Conservation (phyloP, 2,797 vertebrate species). For the Champsocephalus gunnari region DNA sequence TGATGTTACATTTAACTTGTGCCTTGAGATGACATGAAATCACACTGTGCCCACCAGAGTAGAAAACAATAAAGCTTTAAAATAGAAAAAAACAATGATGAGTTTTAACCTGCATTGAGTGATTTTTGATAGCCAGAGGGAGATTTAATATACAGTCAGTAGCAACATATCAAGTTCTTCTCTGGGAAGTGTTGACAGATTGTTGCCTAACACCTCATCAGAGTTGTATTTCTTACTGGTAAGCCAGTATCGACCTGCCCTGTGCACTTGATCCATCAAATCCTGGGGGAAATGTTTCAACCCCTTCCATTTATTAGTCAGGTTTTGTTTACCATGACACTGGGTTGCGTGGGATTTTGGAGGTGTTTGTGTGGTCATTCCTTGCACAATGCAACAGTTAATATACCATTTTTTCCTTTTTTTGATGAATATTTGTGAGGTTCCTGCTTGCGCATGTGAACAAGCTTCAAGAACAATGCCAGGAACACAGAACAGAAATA, state of each 20-base stretch:
- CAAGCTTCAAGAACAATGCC: background rate
- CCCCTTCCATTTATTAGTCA: background rate
- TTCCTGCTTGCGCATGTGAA: background rate
- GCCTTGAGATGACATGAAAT: slow-evolving; percentile 13
- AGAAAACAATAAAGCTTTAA: background rate
- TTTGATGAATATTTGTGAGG: background rate
- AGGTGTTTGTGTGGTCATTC: background rate
- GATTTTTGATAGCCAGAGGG: slow-evolving; percentile 1
- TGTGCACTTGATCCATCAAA: background rate
- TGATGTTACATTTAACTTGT: slow-evolving; percentile 30
- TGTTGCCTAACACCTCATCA: slow-evolving; percentile 15
- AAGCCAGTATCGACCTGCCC: slow-evolving; percentile 17
- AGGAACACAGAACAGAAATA: background rate
- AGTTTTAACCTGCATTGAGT: slow-evolving; percentile 23
- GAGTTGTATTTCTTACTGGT: slow-evolving; percentile 12
- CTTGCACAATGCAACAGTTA: background rate
- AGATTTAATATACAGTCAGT: background rate
- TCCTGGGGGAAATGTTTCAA: background rate
- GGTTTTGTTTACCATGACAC: background rate
- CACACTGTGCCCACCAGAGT: background rate
- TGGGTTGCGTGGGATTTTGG: background rate
- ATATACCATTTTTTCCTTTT: background rate
- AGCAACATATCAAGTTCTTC: slow-evolving; percentile 7
- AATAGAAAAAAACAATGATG: slow-evolving; percentile 16
- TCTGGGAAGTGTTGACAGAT: slow-evolving; percentile 10